Percentiles rank a stretch among this genome's conserved stretches.
Conservation (phyloP, 2,797 vertebrate genomes). For the Eospalax fontanierii region DNA sequence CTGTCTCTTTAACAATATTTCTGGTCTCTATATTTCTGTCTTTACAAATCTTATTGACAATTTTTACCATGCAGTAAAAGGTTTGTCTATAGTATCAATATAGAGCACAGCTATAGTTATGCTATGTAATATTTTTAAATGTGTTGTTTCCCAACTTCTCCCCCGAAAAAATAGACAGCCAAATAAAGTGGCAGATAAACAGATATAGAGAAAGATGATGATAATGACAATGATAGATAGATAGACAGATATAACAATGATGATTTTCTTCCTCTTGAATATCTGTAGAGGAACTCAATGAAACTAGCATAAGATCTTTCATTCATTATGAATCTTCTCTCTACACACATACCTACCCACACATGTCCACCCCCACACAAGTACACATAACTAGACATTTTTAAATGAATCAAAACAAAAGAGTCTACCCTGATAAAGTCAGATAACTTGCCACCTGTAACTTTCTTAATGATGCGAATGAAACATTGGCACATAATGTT, state of each 20-base stretch:
- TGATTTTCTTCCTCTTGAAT: not conserved
- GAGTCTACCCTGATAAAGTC: not conserved
- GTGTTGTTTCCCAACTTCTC: constrained; percentile 30
- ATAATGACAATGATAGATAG: not conserved
- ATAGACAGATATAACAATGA: not conserved
- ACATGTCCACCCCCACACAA: not conserved
- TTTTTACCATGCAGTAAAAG: not conserved
- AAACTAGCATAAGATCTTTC: not conserved
- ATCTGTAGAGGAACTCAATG: not conserved
- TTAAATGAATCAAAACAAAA: too few relatives aligned
- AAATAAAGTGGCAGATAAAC: not conserved
- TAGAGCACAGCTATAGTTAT: not conserved
- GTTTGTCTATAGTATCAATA: constrained; percentile 21
- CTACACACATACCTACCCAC: not conserved
- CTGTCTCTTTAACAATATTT: not conserved
- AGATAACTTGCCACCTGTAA: not conserved
- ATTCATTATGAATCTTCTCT: not conserved
- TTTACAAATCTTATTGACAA: not conserved
- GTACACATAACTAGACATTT: not conserved
- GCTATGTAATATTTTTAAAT: not conserved
- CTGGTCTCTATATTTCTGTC: not conserved
- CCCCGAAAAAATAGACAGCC: not conserved
- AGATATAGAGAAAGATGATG: not conserved
- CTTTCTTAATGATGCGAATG: not conserved
- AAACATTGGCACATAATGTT: not conserved